phyloP scores from a whole-genome alignment of 2,113 vertebrate species.

The Oreochromis niloticus region DNA sequence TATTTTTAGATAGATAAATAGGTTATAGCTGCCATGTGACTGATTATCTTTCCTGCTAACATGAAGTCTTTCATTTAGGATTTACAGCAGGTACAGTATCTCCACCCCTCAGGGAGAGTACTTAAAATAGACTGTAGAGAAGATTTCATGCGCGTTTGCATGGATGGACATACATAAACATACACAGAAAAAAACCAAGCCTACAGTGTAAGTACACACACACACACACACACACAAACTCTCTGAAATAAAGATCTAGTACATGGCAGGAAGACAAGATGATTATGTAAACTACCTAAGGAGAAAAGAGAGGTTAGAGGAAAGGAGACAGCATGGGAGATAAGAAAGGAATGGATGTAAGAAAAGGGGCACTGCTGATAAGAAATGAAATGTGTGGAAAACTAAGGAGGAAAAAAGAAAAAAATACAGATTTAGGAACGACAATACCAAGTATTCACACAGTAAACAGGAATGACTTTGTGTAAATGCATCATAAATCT shows the following conservation, averaged over 20 bases:
- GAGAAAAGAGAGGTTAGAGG: background rate
- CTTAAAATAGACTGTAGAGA: constrained; percentile 21
- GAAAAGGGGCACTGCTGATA: background rate
- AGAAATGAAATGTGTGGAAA: background rate
- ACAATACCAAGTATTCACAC: background rate
- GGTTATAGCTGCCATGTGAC: background rate
- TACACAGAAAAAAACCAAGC: background rate
- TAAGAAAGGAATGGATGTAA: background rate
- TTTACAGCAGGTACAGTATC: background rate
- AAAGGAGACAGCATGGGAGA: background rate
- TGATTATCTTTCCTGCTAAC: background rate
- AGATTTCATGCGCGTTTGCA: background rate
- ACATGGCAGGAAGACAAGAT: constrained; percentile 26
- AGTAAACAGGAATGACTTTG: background rate
- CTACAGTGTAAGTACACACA: background rate
- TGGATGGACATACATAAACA: background rate
- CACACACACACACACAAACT: background rate
- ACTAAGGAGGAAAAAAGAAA: background rate
- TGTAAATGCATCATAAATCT: background rate
- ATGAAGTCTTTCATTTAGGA: background rate
- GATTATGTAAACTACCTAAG: constrained; percentile 40
- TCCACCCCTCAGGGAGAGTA: background rate
- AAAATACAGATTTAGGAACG: background rate
- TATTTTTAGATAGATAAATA: background rate
- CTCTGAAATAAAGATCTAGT: constrained; percentile 35